Evolutionary conservation across 1,140 invertebrate species (phyloP).

Genomic region (Globodera ellingtonae): DNA sequence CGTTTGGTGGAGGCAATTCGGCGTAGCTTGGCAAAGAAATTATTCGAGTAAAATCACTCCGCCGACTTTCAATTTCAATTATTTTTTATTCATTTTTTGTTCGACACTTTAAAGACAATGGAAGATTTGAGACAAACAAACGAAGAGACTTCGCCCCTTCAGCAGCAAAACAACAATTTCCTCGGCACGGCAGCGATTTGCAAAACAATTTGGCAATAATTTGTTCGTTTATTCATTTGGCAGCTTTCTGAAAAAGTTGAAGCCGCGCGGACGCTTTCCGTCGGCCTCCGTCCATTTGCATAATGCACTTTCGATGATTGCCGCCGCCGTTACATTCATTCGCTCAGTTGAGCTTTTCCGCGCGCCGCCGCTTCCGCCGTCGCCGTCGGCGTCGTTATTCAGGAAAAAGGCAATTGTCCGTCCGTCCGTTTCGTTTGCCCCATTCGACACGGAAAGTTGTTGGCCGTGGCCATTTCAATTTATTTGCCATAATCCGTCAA

Average conservation of each 20-base stretch:
- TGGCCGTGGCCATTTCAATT: neutral
- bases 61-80: neutral
- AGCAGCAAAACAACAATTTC: too few relatives aligned
- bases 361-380: neutral
- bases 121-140: too few relatives aligned
- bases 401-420: neutral
- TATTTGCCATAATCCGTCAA: neutral
- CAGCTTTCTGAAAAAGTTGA: too few relatives aligned
- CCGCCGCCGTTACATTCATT: neutral
- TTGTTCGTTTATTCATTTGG: too few relatives aligned
- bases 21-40: too few relatives aligned
- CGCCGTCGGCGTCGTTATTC: neutral
- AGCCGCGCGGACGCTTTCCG: too few relatives aligned
- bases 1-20: neutral
- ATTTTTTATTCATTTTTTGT: neutral
- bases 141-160: too few relatives aligned
- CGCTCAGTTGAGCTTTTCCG: slow-evolving; percentile 1
- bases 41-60: neutral
- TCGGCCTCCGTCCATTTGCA: neutral
- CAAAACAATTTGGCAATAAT: too few relatives aligned
- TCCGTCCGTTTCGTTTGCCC: neutral
- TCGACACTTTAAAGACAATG: too few relatives aligned
- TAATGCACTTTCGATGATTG: neutral
- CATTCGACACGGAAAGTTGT: neutral
- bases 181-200: too few relatives aligned